phyloP scores from a whole-genome alignment of 2,888 invertebrate genomes.

The Cinara cedri region DNA sequence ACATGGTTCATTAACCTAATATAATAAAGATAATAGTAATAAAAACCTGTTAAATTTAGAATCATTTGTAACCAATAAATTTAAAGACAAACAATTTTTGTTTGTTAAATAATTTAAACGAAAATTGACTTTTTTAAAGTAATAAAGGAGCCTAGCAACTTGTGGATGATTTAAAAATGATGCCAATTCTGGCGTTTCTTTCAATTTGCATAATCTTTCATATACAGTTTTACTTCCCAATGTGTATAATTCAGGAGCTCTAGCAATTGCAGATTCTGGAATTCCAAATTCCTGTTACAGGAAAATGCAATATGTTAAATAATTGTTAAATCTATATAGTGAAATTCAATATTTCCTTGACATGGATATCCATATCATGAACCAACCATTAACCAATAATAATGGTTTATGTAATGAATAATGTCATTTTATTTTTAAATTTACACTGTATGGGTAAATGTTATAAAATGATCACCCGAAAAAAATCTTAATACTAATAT shows the following conservation, averaged over 20 bases:
- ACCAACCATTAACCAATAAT: too few species aligned
- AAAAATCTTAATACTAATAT: too few species aligned
- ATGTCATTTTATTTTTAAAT: too few species aligned
- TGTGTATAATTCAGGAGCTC: conserved; percentile 41
- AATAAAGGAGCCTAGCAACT: conserved; percentile 29
- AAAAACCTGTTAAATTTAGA: conserved; percentile 27
- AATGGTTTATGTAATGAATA: too few species aligned
- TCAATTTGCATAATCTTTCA: conserved; percentile 27
- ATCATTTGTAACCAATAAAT: conserved; percentile 37
- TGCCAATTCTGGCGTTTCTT: conserved; percentile 40
- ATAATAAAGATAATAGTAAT: not conserved
- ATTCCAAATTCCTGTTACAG: conserved; percentile 38
- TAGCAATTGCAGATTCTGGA: conserved; percentile 20
- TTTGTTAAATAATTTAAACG: conserved; percentile 37
- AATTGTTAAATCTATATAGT: too few species aligned
- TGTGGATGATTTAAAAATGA: conserved; percentile 47
- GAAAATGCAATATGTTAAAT: not conserved
- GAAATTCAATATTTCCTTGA: too few species aligned
- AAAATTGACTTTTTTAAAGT: conserved; percentile 35
- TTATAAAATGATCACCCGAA: too few species aligned
- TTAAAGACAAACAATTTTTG: conserved; percentile 40
- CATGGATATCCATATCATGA: too few species aligned
- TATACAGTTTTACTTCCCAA: conserved; percentile 42
- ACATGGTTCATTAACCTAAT: not conserved
- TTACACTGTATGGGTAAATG: too few species aligned